These are phyloP conservation scores for Drosophila anomelani DNA, from an alignment of 2,888 invertebrate genomes.

Conservation along the genomic window DNA sequence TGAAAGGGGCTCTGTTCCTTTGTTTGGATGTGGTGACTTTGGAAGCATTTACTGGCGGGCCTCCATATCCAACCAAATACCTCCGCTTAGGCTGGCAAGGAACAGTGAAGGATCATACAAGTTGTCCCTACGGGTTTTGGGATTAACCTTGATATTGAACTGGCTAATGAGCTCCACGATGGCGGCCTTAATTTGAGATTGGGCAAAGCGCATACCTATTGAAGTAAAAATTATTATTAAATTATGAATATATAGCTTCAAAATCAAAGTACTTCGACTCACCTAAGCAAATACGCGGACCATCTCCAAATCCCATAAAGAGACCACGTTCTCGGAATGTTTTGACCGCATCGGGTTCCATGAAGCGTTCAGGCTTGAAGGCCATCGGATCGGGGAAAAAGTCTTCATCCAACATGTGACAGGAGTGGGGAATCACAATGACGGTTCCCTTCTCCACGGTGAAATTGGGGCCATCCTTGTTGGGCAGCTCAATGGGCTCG, in stretches of 20 bases:
- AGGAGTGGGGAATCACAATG: conserved; percentile 70
- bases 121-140: conserved; percentile 80
- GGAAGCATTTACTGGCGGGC: neutral
- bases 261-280: neutral
- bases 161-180: conserved; percentile 78
- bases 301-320: conserved; percentile 81
- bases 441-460: conserved; percentile 62
- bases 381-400: conserved; percentile 66
- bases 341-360: conserved; percentile 75
- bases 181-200: conserved; percentile 81
- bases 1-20: neutral
- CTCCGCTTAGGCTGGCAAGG: neutral
- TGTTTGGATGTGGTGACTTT: neutral
- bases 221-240: neutral
- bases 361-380: conserved; percentile 82
- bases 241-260: neutral
- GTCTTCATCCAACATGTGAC: conserved; percentile 75
- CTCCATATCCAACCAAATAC: conserved; percentile 6
- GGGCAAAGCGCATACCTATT: conserved; percentile 83
- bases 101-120: conserved; percentile 57
- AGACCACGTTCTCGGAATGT: conserved; percentile 75
- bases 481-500: conserved; percentile 64
- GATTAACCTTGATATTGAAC: conserved; percentile 79
- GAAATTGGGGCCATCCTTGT: conserved; percentile 68
- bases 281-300: conserved; percentile 82